Base-by-base conservation (phyloP, 1,140 invertebrate genomes). In the Drosophila kepulauana region DNA sequence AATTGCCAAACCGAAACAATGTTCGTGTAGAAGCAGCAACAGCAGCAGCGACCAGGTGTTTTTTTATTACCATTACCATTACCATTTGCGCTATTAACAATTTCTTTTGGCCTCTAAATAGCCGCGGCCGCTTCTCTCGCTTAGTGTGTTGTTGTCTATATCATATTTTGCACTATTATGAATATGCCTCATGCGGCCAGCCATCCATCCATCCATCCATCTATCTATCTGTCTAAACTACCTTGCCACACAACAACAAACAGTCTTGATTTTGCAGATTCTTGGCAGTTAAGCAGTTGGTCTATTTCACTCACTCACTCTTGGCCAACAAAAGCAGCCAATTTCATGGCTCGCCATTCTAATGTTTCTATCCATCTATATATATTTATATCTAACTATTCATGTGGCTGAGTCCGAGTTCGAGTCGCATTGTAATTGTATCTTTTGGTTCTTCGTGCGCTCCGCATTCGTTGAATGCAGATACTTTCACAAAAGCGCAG, bases 321-420 rank as follows among this genome's bases (percentile, higher is more conserved):
- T 73, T 82, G 84, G 84, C 82, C 79, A 86, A 88, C 79, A 78
- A 82, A 84, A 68, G 51, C 72, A 80, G 84, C 67, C 84, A 88
- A 88, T 87, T 88, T 87, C 80, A 87, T 87, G 82, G 79, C 84
- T 54, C 46, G 41, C 77, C 84, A 74, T 88, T 87, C 84, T 82
- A 88, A 84, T 82, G 69, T 88, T 71, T 77, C 56, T 74, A 62
- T 62, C 65, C 16, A 67, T 46, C 49, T 49, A 58, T 77, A 48
- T 74, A 62, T 62, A 57, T 8, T 58, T 46, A 38, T 43, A 58
- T 58, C 45, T 68, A 48, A 63, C 35, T n/a, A 75, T 68, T 75
- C 57, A 75, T 69, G 51, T 69, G 56, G 46, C 49, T 78, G 61
- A 73, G 28, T 10, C 63, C 25, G 11, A 52, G 63, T 56, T 35